Percentiles rank a stretch among this genome's conserved stretches.
These are phyloP conservation scores for Clostera curtula DNA, from an alignment of 2,888 invertebrate species.

Conservation along the genomic window DNA sequence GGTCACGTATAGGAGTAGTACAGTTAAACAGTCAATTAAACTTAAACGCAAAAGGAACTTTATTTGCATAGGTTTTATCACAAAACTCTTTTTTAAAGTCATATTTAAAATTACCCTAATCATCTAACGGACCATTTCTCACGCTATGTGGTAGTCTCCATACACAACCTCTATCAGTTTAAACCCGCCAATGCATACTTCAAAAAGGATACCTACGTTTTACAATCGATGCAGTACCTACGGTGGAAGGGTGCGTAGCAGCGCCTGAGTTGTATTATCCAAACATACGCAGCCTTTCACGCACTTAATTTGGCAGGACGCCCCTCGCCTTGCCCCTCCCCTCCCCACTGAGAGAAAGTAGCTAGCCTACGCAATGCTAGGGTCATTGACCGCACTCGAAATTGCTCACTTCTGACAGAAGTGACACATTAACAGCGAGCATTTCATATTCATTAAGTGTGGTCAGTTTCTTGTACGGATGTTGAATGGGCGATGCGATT, in stretches of 20 bases:
- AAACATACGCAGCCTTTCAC: slow-evolving; percentile 67
- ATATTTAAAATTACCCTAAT: too few species aligned
- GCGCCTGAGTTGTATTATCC: slow-evolving; percentile 31
- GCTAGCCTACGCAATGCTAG: slow-evolving; percentile 72
- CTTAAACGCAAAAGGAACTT: too few species aligned
- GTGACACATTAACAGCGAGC: slow-evolving; percentile 67
- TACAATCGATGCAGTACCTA: too few species aligned
- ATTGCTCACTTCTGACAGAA: slow-evolving; percentile 70
- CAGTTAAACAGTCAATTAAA: too few species aligned
- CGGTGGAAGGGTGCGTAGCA: slow-evolving; percentile 27
- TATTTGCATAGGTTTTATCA: too few species aligned
- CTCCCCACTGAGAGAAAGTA: slow-evolving; percentile 66
- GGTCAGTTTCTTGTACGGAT: slow-evolving; percentile 64
- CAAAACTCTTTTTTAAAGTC: too few species aligned
- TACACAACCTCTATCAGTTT: too few species aligned
- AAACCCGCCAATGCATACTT: too few species aligned
- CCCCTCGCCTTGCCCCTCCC: slow-evolving; percentile 54
- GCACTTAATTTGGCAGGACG: slow-evolving; percentile 72
- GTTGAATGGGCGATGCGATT: slow-evolving; percentile 51
- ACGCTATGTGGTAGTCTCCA: too few species aligned
- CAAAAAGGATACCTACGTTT: too few species aligned
- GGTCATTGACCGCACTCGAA: slow-evolving; percentile 71
- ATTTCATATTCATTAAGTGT: slow-evolving; percentile 69
- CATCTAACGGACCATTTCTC: too few species aligned
- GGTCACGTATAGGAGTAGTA: too few species aligned